A percentile compares a stretch with the other conserved stretches of the same genome.
Evolutionary conservation across 2,888 invertebrate species (phyloP).

Genomic region (Microplitis manilae): DNA sequence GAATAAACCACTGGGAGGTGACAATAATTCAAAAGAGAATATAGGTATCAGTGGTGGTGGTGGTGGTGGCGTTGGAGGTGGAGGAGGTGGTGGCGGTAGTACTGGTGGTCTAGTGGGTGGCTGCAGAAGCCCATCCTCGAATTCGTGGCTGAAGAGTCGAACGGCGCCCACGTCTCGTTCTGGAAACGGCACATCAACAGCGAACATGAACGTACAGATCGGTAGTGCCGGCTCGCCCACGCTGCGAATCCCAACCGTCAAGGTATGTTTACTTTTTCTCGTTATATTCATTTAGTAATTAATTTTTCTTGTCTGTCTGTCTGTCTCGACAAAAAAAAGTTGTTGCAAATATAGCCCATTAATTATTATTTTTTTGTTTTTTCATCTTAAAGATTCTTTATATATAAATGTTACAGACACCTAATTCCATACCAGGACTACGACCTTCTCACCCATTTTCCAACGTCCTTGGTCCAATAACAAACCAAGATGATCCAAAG

Average conservation of each 20-base stretch:
- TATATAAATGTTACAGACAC: slow-evolving; percentile 67
- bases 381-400: background rate
- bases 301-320: background rate
- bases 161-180: slow-evolving; percentile 68
- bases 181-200: slow-evolving; percentile 66
- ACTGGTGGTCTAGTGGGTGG: slow-evolving; percentile 51
- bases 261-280: slow-evolving; percentile 57
- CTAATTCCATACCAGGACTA: slow-evolving; percentile 80
- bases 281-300: background rate
- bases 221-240: slow-evolving; percentile 73
- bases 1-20: slow-evolving; percentile 64
- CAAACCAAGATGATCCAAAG: slow-evolving; percentile 66
- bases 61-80: slow-evolving; percentile 14
- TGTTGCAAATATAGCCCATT: background rate
- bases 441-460: slow-evolving; percentile 76
- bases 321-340: background rate
- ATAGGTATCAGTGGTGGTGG: slow-evolving; percentile 52
- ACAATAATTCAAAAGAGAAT: slow-evolving; percentile 58
- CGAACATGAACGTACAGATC: slow-evolving; percentile 74
- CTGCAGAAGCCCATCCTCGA: slow-evolving; percentile 62
- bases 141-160: slow-evolving; percentile 67
- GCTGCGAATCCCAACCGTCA: slow-evolving; percentile 71
- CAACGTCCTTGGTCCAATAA: slow-evolving; percentile 72
- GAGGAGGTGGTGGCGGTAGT: slow-evolving; percentile 42
- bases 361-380: background rate